Base-by-base conservation (phyloP, 92 coral and sea anemone species). In the Pocillopora grandis region DNA sequence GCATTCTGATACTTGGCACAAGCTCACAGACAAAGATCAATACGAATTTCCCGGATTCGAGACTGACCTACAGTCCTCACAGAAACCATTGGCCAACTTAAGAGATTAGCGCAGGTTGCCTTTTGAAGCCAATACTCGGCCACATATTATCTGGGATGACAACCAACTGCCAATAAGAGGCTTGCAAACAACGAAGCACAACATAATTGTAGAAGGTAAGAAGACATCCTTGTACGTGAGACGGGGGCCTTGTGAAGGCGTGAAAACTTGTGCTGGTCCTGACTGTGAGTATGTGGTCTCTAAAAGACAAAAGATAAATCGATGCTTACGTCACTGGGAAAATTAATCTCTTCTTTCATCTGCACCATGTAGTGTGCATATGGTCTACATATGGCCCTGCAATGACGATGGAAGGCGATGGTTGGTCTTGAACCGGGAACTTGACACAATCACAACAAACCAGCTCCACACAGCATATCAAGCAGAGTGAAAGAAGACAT, bases 11-110 rank as follows among this genome's bases (percentile, higher is more conserved):
- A 77, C 82, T 10, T 89, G 95, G 92, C 6, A 6, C 0, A 23
- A 58, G 20, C 10, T 91, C n/a, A 52, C 66, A 18, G 67, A 2
- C 14, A 89, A 89, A 62, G 87, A 89, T 57, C 70, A 78, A 4
- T 89, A 89, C 60, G 92, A 89, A 82, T 91, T 67, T 60, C 90
- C 92, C n/a, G 92, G 95, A 37, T 91, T 88, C 64, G 83, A 78
- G 14, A 81, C 23, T 56, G 62, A 67, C 70, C 62, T 64, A 63
- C 49, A 9, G 67, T 49, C 72, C 36, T 64, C 72, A 21, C 80
- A 74, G 48, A 63, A 52, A 18, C 72, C 23, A 56, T 63, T 80
- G 56, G 59, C 10, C 63, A 33, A 66, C 72, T 17, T 63, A 9
- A 14, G 65, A 55, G 80, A 89, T 15, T 66, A 14, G 27, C 37